phyloP scores from a whole-genome alignment of 64 coral and sea anemone genomes.

The Actinia equina region DNA sequence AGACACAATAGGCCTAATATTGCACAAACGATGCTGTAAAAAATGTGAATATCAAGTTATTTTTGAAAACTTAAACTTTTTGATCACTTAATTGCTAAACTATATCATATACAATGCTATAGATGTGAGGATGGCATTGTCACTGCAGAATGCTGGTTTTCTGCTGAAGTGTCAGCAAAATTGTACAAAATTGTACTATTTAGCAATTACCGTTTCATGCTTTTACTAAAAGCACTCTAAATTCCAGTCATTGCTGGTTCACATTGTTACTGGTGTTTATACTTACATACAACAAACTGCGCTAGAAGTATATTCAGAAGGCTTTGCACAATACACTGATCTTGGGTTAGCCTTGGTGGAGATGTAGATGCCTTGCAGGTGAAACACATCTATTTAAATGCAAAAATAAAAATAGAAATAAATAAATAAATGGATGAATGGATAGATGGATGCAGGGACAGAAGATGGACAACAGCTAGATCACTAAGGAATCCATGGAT shows the following conservation, averaged over 20 bases:
- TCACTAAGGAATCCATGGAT: no score
- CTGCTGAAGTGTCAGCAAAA: no score
- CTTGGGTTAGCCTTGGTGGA: not conserved
- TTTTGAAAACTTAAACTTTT: not conserved
- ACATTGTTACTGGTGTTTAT: not conserved
- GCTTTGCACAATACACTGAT: slow-evolving; percentile 18
- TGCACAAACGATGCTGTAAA: slow-evolving; percentile 3
- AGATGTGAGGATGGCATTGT: no score
- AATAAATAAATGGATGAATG: not conserved
- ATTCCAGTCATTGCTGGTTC: no score
- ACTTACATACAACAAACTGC: slow-evolving; percentile 19
- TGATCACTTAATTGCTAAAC: not conserved
- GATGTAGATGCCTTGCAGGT: not conserved
- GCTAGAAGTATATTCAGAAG: not conserved
- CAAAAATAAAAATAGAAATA: not conserved
- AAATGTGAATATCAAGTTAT: not conserved
- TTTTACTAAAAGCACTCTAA: no score
- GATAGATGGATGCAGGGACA: no score
- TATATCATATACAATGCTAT: no score
- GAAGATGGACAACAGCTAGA: no score
- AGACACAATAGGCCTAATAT: not conserved
- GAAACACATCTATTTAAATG: not conserved
- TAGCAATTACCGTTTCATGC: no score
- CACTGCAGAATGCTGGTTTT: no score
- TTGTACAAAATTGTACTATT: no score